Conservation (phyloP, 2,113 vertebrate genomes). For the Elephas maximus region DNA sequence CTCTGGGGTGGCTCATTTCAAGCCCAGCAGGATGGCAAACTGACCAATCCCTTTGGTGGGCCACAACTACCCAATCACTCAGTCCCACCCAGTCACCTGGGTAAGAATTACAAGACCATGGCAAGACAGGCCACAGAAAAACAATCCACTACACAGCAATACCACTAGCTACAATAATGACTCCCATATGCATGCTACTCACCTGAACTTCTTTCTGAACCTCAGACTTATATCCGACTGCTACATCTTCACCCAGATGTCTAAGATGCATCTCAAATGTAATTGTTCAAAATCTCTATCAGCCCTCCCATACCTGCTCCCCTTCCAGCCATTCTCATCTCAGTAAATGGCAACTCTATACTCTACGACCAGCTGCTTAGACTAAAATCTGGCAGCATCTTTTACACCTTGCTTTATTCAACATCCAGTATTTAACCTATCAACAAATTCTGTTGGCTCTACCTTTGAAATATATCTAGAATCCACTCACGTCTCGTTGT, state of each 20-base stretch:
- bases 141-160: neutral
- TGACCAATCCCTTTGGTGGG: too few relatives aligned
- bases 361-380: neutral
- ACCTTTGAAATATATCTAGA: too few relatives aligned
- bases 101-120: too few relatives aligned
- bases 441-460: too few relatives aligned
- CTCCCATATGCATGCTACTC: neutral
- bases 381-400: neutral
- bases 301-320: neutral
- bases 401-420: neutral
- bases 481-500: too few relatives aligned
- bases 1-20: too few relatives aligned
- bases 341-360: neutral
- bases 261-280: neutral
- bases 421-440: too few relatives aligned
- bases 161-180: neutral
- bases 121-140: too few relatives aligned
- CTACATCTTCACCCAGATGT: neutral
- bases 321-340: neutral
- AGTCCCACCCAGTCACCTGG: too few relatives aligned
- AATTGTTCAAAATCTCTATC: neutral
- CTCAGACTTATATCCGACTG: neutral
- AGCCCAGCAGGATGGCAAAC: too few relatives aligned
- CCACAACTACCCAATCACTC: too few relatives aligned
- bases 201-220: neutral